A percentile compares a stretch with the other conserved stretches of the same genome.
Conservation (phyloP, 1,140 invertebrate species). For the Bursaphelenchus mucronatus region DNA sequence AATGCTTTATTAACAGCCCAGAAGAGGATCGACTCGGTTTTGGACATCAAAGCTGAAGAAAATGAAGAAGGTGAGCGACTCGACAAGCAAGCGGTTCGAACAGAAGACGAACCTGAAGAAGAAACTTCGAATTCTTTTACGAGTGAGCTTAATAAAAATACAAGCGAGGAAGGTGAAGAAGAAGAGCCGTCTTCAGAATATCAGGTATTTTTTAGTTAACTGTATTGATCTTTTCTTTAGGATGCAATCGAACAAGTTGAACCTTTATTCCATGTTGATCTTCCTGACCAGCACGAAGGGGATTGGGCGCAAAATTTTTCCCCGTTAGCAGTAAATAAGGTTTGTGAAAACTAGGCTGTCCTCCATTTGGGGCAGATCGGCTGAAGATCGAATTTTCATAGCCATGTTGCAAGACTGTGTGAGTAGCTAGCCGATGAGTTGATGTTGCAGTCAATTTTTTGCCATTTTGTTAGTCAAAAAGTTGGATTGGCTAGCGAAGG, state of each 20-base stretch:
- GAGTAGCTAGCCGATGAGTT: too few species aligned
- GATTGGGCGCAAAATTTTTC: constrained; percentile 1
- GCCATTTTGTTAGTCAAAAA: too few species aligned
- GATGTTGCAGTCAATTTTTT: too few species aligned
- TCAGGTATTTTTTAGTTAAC: not conserved
- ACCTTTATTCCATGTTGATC: constrained; percentile 11
- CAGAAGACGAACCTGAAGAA: not conserved
- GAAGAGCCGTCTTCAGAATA: not conserved
- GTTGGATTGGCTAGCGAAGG: too few species aligned
- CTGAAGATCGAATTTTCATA: too few species aligned
- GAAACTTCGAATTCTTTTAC: not conserved
- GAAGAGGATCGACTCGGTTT: constrained; percentile 44
- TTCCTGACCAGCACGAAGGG: not conserved
- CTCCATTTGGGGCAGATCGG: too few species aligned
- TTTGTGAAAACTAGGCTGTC: too few species aligned
- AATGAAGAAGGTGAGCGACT: constrained; percentile 29
- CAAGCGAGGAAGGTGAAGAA: not conserved
- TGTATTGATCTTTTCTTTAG: not conserved
- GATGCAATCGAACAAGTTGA: constrained; percentile 6
- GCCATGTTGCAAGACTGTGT: too few species aligned
- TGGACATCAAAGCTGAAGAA: constrained; percentile 46
- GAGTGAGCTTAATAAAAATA: not conserved
- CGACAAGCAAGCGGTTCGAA: constrained; percentile 10
- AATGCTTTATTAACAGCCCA: constrained; percentile 48
- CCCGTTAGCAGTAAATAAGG: too few species aligned